A percentile compares a stretch with the other conserved stretches of the same genome.
These are phyloP conservation scores for Agrotis segetum DNA, from an alignment of 2,888 invertebrate species.

Conservation along the genomic window DNA sequence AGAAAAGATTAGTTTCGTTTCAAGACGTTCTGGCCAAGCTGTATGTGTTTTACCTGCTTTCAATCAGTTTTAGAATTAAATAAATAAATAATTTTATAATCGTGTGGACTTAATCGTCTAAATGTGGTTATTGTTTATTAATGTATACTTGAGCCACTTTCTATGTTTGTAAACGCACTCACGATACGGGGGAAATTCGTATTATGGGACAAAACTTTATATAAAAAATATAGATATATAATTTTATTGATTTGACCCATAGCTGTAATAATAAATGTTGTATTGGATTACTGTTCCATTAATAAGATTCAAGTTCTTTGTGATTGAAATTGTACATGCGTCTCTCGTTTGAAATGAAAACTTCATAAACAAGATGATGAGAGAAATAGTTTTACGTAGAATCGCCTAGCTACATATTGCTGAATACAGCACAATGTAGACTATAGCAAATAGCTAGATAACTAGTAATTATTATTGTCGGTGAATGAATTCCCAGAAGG, in stretches of 20 bases:
- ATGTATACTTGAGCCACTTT: no score
- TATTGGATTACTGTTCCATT: no score
- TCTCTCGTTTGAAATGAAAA: background rate
- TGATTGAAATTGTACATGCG: background rate
- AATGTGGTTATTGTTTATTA: no score
- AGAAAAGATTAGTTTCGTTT: no score
- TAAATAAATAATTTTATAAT: background rate
- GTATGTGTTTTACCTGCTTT: no score
- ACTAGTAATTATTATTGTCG: conserved; percentile 75
- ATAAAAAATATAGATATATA: no score
- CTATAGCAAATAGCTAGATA: conserved; percentile 78
- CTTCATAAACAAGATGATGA: background rate
- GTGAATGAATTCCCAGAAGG: conserved; percentile 86
- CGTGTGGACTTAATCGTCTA: background rate
- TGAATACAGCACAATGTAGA: conserved; percentile 71
- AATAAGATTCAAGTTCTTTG: background rate
- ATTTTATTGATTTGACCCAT: background rate
- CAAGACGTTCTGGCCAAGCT: no score
- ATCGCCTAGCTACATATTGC: conserved; percentile 62
- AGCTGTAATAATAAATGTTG: no score
- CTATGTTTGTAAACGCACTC: no score
- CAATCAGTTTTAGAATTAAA: no score
- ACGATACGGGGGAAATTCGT: no score
- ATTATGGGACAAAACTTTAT: no score
- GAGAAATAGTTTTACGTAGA: conserved; percentile 62